Evolutionary conservation across 1,140 invertebrate genomes (phyloP), one percentile per base, ranked within the genome.

Genomic region (Pseudomyrmex sp.): DNA sequence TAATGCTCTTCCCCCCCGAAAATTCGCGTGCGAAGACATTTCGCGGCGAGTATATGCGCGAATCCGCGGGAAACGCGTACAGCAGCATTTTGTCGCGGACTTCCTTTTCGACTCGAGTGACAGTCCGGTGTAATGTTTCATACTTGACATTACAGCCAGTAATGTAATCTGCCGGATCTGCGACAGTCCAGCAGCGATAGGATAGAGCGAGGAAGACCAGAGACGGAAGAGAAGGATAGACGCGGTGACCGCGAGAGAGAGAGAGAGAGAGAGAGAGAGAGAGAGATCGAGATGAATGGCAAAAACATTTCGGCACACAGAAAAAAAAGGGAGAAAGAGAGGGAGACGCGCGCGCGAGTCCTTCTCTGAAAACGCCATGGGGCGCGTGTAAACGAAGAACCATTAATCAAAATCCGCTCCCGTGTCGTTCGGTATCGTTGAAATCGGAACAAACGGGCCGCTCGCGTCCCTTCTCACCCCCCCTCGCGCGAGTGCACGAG

Each of bases 401-500:
- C 74, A 88, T 88, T 87, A 84, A 88, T 88, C 86, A 88, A 88
- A 84, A 88, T 79, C 82, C 69, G 26, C 56, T 73, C 75, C 61
- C 59, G 50, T 84, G 82, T 87, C 80, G 73, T 84, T 80, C 46
- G 85, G 85, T 88, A 87, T 88, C 86, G 82, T 84, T 87, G 86
- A 84, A 88, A 88, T 88, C 86, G 68, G 86, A 88, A 87, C 86
- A 84, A 88, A 84, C 86, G 82, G 56, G 68, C 48, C 48, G 61
- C 69, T 63, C 13, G 48, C 44, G 9, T 69, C 68, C 26, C 46
- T 15, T 4, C 44, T n/a, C 46, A 13, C 23, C 13, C 23, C n/a
- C n/a, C n/a, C 56, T 59, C 77, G 18, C 20, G 44, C 69, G 73
- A 76, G 86, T 87, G 87, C 66, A 66, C 76, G 54, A 85, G 77